Evolutionary conservation across 2,888 invertebrate genomes (phyloP).

Genomic region (Odiellus spinosus): DNA sequence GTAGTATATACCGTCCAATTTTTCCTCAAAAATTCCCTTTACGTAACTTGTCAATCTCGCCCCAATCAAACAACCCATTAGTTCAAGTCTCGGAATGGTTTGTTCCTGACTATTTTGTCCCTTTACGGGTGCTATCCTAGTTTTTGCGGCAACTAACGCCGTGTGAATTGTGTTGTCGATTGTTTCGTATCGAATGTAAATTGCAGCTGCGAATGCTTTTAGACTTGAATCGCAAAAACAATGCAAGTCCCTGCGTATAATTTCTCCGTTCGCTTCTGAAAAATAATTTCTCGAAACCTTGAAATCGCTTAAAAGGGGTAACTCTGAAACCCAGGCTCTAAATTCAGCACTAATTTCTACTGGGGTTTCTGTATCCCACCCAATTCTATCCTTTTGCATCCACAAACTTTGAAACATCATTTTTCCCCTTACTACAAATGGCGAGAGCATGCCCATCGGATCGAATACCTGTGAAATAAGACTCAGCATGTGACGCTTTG

Average conservation of each 20-base stretch:
- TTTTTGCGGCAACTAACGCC: too few species aligned
- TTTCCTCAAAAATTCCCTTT: neutral
- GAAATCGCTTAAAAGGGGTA: neutral
- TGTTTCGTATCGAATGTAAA: conserved; percentile 14
- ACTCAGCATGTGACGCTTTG: too few species aligned
- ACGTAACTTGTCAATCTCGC: conserved; percentile 2
- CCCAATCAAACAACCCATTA: conserved; percentile 14
- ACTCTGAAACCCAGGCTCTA: neutral
- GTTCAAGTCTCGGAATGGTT: conserved; percentile 19
- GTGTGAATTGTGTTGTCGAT: conserved; percentile 9
- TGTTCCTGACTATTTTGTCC: neutral
- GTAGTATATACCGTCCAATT: neutral
- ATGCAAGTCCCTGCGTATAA: conserved; percentile 4
- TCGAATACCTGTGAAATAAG: conserved; percentile 6
- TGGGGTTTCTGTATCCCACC: conserved; percentile 21
- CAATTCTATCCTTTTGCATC: conserved; percentile 8
- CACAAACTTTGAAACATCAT: conserved; percentile 21
- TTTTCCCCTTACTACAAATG: conserved; percentile 1
- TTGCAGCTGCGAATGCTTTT: conserved; percentile 16
- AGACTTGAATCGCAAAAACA: conserved; percentile 21
- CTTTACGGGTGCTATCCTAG: conserved; percentile 20
- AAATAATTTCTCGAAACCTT: conserved; percentile 7
- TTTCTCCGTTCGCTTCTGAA: neutral
- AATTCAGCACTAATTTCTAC: conserved; percentile 1
- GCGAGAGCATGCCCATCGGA: conserved; percentile 16